Percentiles rank a stretch among this genome's conserved stretches.
phyloP scores from a whole-genome alignment of 2,888 invertebrate genomes.

The Oithona nana region DNA sequence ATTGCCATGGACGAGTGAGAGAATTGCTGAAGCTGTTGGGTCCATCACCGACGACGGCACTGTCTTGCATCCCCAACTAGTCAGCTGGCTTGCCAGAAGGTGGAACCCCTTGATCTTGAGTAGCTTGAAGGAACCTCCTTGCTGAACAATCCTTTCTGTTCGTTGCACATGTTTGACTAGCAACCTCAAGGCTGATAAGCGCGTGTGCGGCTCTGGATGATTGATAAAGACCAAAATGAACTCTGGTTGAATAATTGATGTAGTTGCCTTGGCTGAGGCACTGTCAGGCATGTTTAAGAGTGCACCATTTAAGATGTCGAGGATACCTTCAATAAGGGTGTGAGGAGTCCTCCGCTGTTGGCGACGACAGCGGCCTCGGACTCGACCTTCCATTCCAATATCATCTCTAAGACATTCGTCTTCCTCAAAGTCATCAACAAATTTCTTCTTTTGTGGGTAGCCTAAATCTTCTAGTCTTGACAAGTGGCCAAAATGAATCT shows the following conservation, averaged over 20 bases:
- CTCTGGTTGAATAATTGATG: not conserved
- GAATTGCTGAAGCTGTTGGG: not conserved
- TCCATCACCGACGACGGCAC: not conserved
- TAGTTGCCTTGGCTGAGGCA: not conserved
- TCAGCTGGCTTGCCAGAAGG: not conserved
- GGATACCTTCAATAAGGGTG: not conserved
- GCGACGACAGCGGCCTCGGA: no score
- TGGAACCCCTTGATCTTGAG: not conserved
- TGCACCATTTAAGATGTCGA: not conserved
- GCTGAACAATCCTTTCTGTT: not conserved
- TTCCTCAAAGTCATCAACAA: not conserved
- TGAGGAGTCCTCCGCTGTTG: no score
- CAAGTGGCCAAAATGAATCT: not conserved
- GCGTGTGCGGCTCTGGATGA: not conserved
- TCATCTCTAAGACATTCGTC: not conserved
- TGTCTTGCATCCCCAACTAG: not conserved
- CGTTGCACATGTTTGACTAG: not conserved
- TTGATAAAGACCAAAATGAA: not conserved
- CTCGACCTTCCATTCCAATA: not conserved
- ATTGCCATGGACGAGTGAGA: not conserved
- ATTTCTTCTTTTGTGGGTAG: not conserved
- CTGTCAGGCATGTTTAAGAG: not conserved
- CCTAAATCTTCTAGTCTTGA: not conserved
- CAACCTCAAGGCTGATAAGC: not conserved
- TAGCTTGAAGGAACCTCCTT: not conserved